Base-by-base conservation (phyloP, 2,113 vertebrate species). In the Asarcornis scutulata region DNA sequence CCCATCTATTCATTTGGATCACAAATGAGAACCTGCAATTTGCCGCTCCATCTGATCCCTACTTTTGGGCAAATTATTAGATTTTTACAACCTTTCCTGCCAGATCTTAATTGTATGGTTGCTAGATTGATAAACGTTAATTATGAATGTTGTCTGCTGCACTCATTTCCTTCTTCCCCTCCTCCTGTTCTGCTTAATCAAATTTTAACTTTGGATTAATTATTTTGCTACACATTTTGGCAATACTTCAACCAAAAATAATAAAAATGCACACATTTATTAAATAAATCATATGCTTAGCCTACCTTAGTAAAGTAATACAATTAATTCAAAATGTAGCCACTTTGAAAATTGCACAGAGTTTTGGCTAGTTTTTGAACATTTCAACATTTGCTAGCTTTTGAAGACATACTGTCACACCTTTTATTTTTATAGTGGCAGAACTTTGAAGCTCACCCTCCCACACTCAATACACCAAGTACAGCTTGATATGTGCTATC, bases 191-290 rank as follows among this genome's bases (percentile, higher is more conserved):
- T 86, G 26, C 63, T 90, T 95, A 89, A 95, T 94, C 73, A 95
- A 82, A 88, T 89, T 95, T 95, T 93, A 80, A 78, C 22, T 92
- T 27, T 79, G 8, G 22, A 86, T 91, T 95, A 83, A 94, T 96
- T 85, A 84, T 76, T 68, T 56, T 53, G 23, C 77, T 89, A 91
- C 7, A 8, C 50, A 77, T 84, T 81, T 89, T 74, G 40, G 31
- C 71, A 89, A 7, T 42, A 55, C 6, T 91, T 83, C 18, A 40
- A 17, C 55, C 27, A 29, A 53, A 53, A 48, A 72, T 38, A 26
- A 26, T 32, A 62, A 74, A 59, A 68, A 18, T 12, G 25, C 22
- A 31, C 2, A 78, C 1, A 32, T 88, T 84, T 67, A 29, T 78
- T 55, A 58, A 72, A 79, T 71, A 85, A 74, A 58, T 34, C 26